Evolutionary conservation across 2,113 vertebrate genomes (phyloP), one percentile per base, ranked within the genome.

Genomic region (Scomber japonicus): DNA sequence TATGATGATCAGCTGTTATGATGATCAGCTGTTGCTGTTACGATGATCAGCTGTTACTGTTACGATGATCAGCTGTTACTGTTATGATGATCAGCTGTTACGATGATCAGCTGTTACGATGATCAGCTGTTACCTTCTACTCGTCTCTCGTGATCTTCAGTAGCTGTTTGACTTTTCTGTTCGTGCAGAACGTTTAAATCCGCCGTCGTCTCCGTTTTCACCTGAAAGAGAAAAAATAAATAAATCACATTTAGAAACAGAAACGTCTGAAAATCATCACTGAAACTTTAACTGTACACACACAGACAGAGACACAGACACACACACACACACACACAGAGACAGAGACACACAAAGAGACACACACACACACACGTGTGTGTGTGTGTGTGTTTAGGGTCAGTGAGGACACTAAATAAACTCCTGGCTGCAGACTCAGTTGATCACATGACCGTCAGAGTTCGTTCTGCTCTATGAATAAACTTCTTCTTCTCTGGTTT

Each of bases 131-230:
- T 85, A 98, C 97, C 97, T 96, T 86, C 89, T 3, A 95, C 50
- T 14, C 62, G 81, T 59, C 81, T 92, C 0, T 74, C 83, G 10
- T 95, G 93, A 61, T 95, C 92, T 27, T 89, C 93, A 9, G 85
- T 89, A 16, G 93, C 84, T 21, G 53, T 57, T 35, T 91, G 79
- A 21, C 89, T 84, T 66, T 89, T 95, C 62, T 95, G 92, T 3
- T 94, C 93, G 44, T 95, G 91, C 15, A 90, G 81, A n/a, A 94
- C 78, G 74, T 73, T 91, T 51, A 95, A 88, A 49, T 96, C 94
- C 0, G 88, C 81, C 21, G 94, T 84, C 5, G 88, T 95, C 72
- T 94, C 93, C 0, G 93, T 93, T 83, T 94, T 95, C 78, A 96
- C 96, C 97, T 98, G 89, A 12, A 57, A 21, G 21, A 21, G 21